Evolutionary conservation across 1,140 invertebrate genomes (phyloP).

Genomic region (Teleopsis dalmanni): DNA sequence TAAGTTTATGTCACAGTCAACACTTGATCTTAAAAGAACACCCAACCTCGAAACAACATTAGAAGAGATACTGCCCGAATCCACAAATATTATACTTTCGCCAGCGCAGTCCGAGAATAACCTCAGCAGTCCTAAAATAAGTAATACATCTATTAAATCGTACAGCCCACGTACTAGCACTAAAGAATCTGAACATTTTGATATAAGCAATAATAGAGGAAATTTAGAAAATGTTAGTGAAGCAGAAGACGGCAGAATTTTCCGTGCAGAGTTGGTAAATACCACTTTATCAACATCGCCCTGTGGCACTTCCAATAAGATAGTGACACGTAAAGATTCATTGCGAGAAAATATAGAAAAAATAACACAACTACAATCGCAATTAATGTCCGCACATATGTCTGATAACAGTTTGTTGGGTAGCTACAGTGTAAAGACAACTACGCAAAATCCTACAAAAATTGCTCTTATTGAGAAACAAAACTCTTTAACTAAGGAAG

Average conservation of each 20-base stretch:
- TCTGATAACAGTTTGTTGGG: slow-evolving; percentile 19
- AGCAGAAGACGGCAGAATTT: slow-evolving; percentile 1
- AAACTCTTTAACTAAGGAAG: no score
- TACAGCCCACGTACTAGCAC: neutral
- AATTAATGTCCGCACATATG: slow-evolving; percentile 41
- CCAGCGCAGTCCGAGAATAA: slow-evolving; percentile 33
- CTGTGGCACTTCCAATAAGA: neutral
- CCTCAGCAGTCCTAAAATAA: slow-evolving; percentile 18
- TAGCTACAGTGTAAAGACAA: slow-evolving; percentile 1
- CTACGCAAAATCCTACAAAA: neutral
- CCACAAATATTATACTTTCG: slow-evolving; percentile 15
- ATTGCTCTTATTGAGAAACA: no score
- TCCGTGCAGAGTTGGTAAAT: slow-evolving; percentile 35
- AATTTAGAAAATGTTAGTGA: neutral
- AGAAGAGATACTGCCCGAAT: slow-evolving; percentile 24
- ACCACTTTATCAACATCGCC: slow-evolving; percentile 25
- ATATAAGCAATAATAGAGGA: neutral
- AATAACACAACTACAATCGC: slow-evolving; percentile 41
- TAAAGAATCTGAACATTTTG: no score
- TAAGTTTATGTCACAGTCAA: slow-evolving; percentile 38
- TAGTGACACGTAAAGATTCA: slow-evolving; percentile 35
- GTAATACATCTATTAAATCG: neutral
- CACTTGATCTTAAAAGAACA: slow-evolving; percentile 39
- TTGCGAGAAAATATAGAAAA: slow-evolving; percentile 42
- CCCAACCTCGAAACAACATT: slow-evolving; percentile 33